These are phyloP conservation scores for Sebastes steindachneri DNA, from an alignment of 2,797 vertebrate genomes.

Conservation along the genomic window DNA sequence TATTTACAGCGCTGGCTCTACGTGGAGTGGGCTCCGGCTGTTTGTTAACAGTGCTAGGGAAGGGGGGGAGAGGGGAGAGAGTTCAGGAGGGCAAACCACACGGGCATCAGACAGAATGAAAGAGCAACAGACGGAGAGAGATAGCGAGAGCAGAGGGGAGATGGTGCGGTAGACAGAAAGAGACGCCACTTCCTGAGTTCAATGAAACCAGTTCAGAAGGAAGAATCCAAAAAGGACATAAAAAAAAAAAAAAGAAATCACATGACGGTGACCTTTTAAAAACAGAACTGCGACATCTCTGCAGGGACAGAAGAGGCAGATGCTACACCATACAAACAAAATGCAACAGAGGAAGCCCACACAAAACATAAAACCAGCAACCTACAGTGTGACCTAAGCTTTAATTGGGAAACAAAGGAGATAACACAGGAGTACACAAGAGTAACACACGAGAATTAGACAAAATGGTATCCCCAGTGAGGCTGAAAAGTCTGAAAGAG, in stretches of 20 bases:
- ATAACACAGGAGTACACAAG: conserved; percentile 68
- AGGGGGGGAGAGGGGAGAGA: conserved; percentile 85
- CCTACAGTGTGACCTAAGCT: conserved; percentile 68
- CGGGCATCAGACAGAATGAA: conserved; percentile 53
- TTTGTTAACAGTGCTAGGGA: conserved; percentile 93
- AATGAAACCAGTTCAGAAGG: conserved; percentile 46
- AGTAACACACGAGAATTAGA: conserved; percentile 57
- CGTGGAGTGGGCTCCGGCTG: conserved; percentile 89
- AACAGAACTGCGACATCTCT: conserved; percentile 40
- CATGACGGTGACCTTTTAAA: conserved; percentile 54
- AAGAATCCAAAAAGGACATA: conserved; percentile 49
- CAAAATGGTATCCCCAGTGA: conserved; percentile 24
- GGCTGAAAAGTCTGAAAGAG: conserved; percentile 11
- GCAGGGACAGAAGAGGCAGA: conserved; percentile 51
- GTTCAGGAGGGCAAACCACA: conserved; percentile 79
- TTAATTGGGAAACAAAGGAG: conserved; percentile 72
- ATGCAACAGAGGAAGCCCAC: conserved; percentile 73
- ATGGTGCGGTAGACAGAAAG: conserved; percentile 27
- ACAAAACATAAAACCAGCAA: conserved; percentile 78
- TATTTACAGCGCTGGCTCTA: conserved; percentile 90
- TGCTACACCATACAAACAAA: conserved; percentile 48
- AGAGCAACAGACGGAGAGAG: conserved; percentile 34
- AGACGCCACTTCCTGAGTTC: conserved; percentile 54
- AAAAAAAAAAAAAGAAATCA: conserved; percentile 23
- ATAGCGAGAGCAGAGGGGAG: conserved; percentile 34